Base-by-base conservation (phyloP, 1,140 invertebrate genomes). In the Cyphomyrmex costatus region DNA sequence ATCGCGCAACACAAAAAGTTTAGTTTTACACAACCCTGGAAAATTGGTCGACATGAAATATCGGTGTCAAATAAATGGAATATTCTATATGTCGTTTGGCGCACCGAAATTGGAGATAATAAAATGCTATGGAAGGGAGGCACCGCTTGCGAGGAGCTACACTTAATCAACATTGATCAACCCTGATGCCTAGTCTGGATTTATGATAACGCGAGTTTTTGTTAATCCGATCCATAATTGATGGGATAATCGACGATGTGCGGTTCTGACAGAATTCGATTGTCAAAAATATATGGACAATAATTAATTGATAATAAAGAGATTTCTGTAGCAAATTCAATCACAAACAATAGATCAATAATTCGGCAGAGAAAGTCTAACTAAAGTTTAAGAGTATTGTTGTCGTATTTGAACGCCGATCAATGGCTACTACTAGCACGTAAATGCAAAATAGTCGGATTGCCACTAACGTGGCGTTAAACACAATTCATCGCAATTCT, bases 21-120 rank as follows among this genome's bases (percentile, higher is more conserved):
- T 73, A 83, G 79, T 83, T 83, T 74, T 49, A 82, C 58, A 74
- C 53, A 83, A 60, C 53, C 19, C 27, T 19, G 79, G 68, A 49
- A 83, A 83, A 74, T 73, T 83, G 68, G 33, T 36, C 79, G 79
- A 60, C 68, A 49, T 83, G 79, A 83, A 74, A 83, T 83, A 83
- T 83, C 27, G 53, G 68, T 73, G 79, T 73, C 68, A 73, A 60
- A 74, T 60, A 83, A 73, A 83, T 83, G 79, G 56, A 83, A 83
- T 83, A 83, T 83, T 83, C 53, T 33, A 71, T 21, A 33, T 80
- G 78, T 56, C 65, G 78, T 80, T 70, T 80, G 78, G 58, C 63
- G 65, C 21, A 33, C 21, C 33, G 65, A 80, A 80, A 80, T 80
- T 56, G 63, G 33, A 80, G 63, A 70, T 80, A 70, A 80, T 80